Percentiles rank a stretch among this genome's conserved stretches.
These are phyloP conservation scores for Ophion ventricosus DNA, from an alignment of 2,888 invertebrate genomes.

Conservation along the genomic window DNA sequence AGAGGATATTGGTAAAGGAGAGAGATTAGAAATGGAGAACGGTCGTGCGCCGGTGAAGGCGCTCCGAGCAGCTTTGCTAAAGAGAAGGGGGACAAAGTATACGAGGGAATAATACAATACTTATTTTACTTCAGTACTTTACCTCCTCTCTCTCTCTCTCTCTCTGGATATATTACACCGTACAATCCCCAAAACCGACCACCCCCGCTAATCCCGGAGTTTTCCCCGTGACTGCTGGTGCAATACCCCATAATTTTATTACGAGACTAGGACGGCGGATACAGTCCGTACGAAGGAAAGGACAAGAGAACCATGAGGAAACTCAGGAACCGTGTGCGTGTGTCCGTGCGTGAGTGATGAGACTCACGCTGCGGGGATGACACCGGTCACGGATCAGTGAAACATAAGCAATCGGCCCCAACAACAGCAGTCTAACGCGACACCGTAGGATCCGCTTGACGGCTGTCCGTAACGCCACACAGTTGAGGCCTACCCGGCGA, in stretches of 20 bases:
- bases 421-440: constrained; percentile 51
- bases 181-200: constrained; percentile 42
- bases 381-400: constrained; percentile 55
- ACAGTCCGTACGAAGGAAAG: neutral
- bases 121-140: constrained; percentile 39
- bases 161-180: constrained; percentile 9
- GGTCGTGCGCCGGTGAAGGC: constrained; percentile 53
- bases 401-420: constrained; percentile 44
- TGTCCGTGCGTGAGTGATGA: constrained; percentile 21
- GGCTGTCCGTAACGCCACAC: constrained; percentile 59
- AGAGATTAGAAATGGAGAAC: constrained; percentile 66
- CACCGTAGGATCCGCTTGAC: constrained; percentile 62
- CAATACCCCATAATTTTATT: constrained; percentile 62
- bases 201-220: constrained; percentile 46
- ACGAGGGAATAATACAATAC: constrained; percentile 28
- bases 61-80: constrained; percentile 42
- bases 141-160: neutral
- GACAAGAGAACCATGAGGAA: constrained; percentile 19
- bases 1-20: constrained; percentile 11
- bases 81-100: constrained; percentile 26
- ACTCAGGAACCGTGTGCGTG: neutral
- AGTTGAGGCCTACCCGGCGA: constrained; percentile 46
- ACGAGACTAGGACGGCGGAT: constrained; percentile 57
- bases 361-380: constrained; percentile 51
- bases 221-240: constrained; percentile 65